Evolutionary conservation across 35 echinoderm and acorn worm genomes (phyloP), one percentile per base, ranked within the genome.

Genomic region (Ophioderma brevispina): DNA sequence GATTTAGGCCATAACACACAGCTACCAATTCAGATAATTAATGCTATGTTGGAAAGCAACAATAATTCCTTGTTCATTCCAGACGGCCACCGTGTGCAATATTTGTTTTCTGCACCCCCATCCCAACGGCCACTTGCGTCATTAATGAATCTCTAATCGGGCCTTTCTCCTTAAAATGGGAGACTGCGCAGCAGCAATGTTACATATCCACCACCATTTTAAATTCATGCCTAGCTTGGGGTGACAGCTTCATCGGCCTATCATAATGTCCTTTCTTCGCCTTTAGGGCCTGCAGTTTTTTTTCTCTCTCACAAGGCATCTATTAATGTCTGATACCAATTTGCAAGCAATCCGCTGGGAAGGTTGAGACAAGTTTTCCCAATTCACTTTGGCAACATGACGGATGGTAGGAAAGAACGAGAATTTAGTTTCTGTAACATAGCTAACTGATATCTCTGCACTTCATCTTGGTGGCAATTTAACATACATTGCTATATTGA

Each of bases 161-260:
- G 42, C 0, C 18, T 18, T 55, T 13, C 31, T 30, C 14, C 8
- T 32, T 6, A 14, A 1, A 6, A 59, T 55, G 18, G 1, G 14
- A n/a, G n/a, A n/a, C n/a, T n/a, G n/a, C n/a, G n/a, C n/a, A 56
- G 13, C 10, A 39, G 11, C 23, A 33, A 1, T 1, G 13, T 11
- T 55, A 55, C n/a, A 59, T 85, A 85, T 85, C 82, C 82, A 85
- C 82, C 82, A 85, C n/a, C n/a, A n/a, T n/a, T 15, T 85, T 42
- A 30, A 85, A 59, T 1, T 85, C 82, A 14, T 18, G 1, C 8
- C 37, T 0, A 33, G 82, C 82, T 13, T 55, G 31, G 0, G 2
- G 6, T 21, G 43, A 0, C 1, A 55, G 0, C 0, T 13, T 11
- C 46, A 85, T 59, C 32, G 55, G 13, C 10, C 34, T 59, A 40